These are phyloP conservation scores for cat (Felis catus) DNA, from an alignment of 2,113 vertebrate species.

Conservation along the genomic window DNA sequence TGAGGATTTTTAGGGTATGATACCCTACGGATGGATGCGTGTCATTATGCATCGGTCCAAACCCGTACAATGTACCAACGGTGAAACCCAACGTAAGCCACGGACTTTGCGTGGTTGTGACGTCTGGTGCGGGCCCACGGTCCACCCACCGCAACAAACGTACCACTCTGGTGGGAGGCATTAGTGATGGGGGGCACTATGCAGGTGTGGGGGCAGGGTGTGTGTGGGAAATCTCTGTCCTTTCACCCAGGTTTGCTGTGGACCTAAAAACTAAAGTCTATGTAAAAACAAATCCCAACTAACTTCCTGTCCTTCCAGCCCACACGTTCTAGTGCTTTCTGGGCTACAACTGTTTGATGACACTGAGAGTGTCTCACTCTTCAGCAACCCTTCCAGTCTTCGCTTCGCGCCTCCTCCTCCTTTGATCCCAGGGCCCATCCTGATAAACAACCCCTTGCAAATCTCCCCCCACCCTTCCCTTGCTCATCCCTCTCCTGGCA, in stretches of 20 bases:
- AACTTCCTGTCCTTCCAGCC: neutral
- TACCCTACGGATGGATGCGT: neutral
- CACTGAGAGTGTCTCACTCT: neutral
- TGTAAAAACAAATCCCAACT: neutral
- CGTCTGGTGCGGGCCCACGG: rapidly evolving
- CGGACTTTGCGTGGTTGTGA: neutral
- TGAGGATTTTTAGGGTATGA: neutral
- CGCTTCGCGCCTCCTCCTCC: neutral
- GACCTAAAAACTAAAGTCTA: neutral
- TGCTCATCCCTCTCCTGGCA: neutral
- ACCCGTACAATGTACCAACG: neutral
- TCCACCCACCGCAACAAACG: neutral
- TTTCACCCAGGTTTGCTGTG: neutral
- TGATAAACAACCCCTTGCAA: neutral
- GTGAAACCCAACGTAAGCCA: neutral
- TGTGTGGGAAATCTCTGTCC: neutral
- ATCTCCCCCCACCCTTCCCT: neutral
- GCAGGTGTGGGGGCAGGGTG: rapidly evolving
- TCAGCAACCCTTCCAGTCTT: neutral
- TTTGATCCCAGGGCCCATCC: neutral
- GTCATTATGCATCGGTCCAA: neutral
- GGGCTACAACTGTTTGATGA: neutral
- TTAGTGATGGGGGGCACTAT: too few species aligned
- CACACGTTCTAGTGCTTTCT: neutral
- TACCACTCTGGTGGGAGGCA: neutral